Base-by-base conservation (phyloP, 1,140 invertebrate species). In the Drosophila guanche region DNA sequence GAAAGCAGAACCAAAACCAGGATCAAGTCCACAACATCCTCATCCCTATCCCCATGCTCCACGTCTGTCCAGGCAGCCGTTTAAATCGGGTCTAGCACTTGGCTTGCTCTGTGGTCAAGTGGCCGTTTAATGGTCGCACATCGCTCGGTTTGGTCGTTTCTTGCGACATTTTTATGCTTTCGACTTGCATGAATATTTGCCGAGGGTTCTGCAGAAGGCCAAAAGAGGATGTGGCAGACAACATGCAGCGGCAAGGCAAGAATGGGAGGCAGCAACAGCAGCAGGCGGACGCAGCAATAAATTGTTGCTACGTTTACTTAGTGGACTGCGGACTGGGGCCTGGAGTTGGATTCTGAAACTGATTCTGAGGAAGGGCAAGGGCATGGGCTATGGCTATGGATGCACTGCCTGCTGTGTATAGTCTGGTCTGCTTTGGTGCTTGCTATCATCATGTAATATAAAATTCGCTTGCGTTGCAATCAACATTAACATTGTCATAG, bases 141-240 rank as follows among this genome's bases (percentile, higher is more conserved):
- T 33, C 53, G 50, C 50, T 61, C 58, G 23, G 29, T 41, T 12
- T 37, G 33, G 33, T 4, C 52, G 56, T 66, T 51, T 60, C 60
- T 50, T 50, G 61, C 51, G 62, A 75, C 72, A 75, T 76, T 75
- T 75, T 76, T 75, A 75, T 76, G 62, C 71, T 73, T 51, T 73
- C 62, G 69, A 25, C 68, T 72, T 72, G 72, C 72, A 76, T 76
- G 75, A 76, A 76, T 76, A 76, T 76, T 76, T 76, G 72, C 70
- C 29, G 41, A 70, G 67, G 16, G 16, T 20, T 20, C 25, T 23
- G 42, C 42, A 58, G 27, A 29, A 46, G 45, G 22, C 41, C 46
- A 29, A 50, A 29, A 40, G 29, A 46, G 53, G 53, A 20, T 43
- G 40, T 33, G 29, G 8, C 29, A 33, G 29, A 33, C 29, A 33